Evolutionary conservation across 2,888 invertebrate species (phyloP), one percentile per base, ranked within the genome.

Genomic region (Polymixis lichenea): DNA sequence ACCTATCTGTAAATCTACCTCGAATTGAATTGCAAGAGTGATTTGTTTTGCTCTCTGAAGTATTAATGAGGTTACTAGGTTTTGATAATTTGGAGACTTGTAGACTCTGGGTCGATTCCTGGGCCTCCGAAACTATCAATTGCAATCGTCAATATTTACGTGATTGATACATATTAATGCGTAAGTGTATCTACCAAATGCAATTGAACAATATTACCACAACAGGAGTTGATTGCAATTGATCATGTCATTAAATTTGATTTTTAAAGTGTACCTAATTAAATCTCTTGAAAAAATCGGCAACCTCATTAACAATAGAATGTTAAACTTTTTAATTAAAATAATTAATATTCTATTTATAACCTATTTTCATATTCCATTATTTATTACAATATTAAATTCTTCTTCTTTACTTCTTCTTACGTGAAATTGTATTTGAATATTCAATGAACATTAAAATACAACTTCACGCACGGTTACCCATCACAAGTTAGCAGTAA

Each of bases 1-100:
- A 77, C 62, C 69, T 75, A 76, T 78, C 72, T 77, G 58, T 66
- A 65, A 78, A 80, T 72, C 69, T 78, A 74, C 61, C 55, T 62
- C 32, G 75, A 72, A 80, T 75, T 72, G 28, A 72, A 80, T 56
- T 49, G 19, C 58, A 75, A 69, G 49, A 75, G 25, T 61, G 55
- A 46, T 71, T 65, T 58, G 60, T 76, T 25, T 64, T 71, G n/a
- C 22, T 38, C n/a, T 43, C 43, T 69, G 56, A 60, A 56, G 17
- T 66, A 5, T 32, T 62, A 58, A 69, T 61, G n/a, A 61, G 53
- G 56, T 80, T 75, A 73, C 49, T 61, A 15, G 62, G 71, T 61
- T 74, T 71, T 38, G 19, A 17, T 13, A 46, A 72, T 60, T 56
- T 22, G 6, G 1, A 55, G n/a, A 32, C 13, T 25, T 46, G 9